Conservation (phyloP, 2,888 invertebrate species). For the Lobophora halterata region DNA sequence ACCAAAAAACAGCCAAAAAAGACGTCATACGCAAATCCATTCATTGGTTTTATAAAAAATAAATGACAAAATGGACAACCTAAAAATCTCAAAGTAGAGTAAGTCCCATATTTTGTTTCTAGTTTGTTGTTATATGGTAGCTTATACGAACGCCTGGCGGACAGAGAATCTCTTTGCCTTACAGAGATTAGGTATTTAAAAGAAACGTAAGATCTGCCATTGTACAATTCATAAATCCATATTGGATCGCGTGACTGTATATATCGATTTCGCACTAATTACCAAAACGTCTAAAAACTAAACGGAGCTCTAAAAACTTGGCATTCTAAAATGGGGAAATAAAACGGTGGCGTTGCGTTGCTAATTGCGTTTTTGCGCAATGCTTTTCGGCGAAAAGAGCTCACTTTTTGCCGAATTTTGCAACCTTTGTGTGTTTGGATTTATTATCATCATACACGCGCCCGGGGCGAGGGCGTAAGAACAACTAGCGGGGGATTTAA, state of each 20-base stretch:
- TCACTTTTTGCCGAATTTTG: conserved; percentile 32
- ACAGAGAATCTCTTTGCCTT: too few species aligned
- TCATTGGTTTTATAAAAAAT: too few species aligned
- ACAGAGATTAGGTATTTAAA: too few species aligned
- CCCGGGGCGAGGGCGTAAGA: conserved; percentile 32
- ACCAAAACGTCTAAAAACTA: conserved; percentile 6
- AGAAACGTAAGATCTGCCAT: too few species aligned
- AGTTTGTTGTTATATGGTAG: too few species aligned
- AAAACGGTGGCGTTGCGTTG: conserved; percentile 39
- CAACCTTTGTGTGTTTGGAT: conserved; percentile 49
- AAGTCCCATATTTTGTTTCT: too few species aligned
- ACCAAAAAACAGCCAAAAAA: too few species aligned
- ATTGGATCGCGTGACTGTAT: conserved; percentile 11
- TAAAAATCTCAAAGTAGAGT: too few species aligned
- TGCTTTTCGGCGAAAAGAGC: conserved; percentile 39
- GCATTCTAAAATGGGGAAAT: conserved; percentile 30
- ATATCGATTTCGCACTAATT: conserved; percentile 17
- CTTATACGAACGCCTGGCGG: too few species aligned
- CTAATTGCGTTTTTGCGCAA: conserved; percentile 47
- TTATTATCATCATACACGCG: conserved; percentile 47
- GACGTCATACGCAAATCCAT: too few species aligned
- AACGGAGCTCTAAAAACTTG: conserved; percentile 23
- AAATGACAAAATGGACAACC: too few species aligned
- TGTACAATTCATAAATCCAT: conserved; percentile 17
- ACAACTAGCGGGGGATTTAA: conserved; percentile 44